Base-by-base conservation (phyloP, 2,113 vertebrate genomes). In the Zosterops borbonicus region DNA sequence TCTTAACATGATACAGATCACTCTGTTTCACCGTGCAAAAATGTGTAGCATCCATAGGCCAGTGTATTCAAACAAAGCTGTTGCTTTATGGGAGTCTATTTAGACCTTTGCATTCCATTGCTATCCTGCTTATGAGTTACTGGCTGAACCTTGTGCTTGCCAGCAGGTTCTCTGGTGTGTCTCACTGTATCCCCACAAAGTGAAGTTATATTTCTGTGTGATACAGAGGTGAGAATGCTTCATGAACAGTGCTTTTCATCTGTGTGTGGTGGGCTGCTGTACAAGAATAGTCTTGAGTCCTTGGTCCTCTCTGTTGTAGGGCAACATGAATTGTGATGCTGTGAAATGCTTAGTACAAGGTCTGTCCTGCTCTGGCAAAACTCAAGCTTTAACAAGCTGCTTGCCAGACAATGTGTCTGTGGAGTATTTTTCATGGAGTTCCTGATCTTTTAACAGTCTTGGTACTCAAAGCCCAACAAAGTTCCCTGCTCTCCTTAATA, bases 271-370 rank as follows among this genome's bases (percentile, higher is more conserved):
- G 21, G 15, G 37, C 19, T 78, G 52, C 47, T 83, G 29, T 47
- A 33, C 4, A 63, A 71, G 35, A 50, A n/a, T 55, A 59, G 12
- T 39, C 39, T 28, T 0, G 2, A 50, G 21, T n/a, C 17, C 3
- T 52, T 47, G 24, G 44, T 84, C 27, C 12, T 9, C 15, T 55
- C 12, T 76, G 3, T 28, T 64, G 10, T 39, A n/a, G 4, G 22
- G 25, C 20, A 82, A 10, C 33, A 13, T 63, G 71, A 62, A 23
- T 9, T 6, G 1, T 2, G 4, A 29, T 31, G 6, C 23, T 73
- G 16, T 68, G 53, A 76, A 76, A 56, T 68, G 16, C 44, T 47
- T n/a, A 58, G 25, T 12, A 13, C 17, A 23, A 49, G 11, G 14
- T 73, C 49, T 68, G 56, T 71, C 25, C 28, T 1, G 1, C 25